phyloP scores from a whole-genome alignment of 2,888 invertebrate genomes.

The Lycocerus yunnanus region DNA sequence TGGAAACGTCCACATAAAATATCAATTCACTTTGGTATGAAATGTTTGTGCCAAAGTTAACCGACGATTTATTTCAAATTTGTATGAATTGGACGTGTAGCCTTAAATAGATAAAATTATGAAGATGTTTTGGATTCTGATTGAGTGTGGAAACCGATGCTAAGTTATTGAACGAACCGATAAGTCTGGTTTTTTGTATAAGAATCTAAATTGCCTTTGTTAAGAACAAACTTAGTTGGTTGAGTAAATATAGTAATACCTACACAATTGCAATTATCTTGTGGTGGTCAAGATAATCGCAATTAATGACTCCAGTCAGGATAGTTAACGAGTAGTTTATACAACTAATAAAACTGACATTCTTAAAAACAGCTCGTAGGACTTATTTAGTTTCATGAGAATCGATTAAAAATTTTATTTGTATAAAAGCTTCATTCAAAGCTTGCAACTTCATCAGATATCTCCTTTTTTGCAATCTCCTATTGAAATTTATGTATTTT shows the following conservation, averaged over 20 bases:
- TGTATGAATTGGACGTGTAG: background rate
- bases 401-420: background rate
- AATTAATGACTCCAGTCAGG: conserved; percentile 1
- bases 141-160: background rate
- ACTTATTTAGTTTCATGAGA: background rate
- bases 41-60: background rate
- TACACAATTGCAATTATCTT: conserved; percentile 3
- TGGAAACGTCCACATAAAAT: conserved; percentile 20
- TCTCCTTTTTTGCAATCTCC: background rate
- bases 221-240: background rate
- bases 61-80: background rate
- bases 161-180: background rate
- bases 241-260: background rate
- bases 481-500: background rate
- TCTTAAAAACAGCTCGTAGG: background rate
- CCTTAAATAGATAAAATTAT: background rate
- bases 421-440: background rate
- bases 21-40: conserved; percentile 5
- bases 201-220: background rate
- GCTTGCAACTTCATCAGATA: background rate
- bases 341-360: background rate
- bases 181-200: background rate
- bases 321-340: conserved; percentile 1
- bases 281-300: conserved; percentile 4
- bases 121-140: background rate